Evolutionary conservation across 2,113 vertebrate genomes (phyloP), one percentile per base, ranked within the genome.

Genomic region (Corydoras maculifer): DNA sequence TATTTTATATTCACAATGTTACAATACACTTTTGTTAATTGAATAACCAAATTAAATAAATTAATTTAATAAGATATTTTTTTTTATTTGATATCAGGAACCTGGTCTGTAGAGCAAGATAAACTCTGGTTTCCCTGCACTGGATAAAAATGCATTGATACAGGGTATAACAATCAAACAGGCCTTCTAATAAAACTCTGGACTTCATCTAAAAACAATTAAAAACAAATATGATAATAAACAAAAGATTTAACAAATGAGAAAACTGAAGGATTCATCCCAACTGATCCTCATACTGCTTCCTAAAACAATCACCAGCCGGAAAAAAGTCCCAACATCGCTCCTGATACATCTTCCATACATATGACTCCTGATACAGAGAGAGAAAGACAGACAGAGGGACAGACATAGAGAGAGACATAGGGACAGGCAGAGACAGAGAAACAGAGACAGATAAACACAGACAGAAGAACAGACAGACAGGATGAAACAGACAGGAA

Each of bases 291-390:
- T 91, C 89, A 66, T 89, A 91, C 66, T 91, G 89, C 78, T 91
- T 91, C 70, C 89, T 84, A 76, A 91, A 91, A 79, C 89, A 91
- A 78, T 91, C 89, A 60, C 89, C 88, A 72, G 88, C 88, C 10
- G 89, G 89, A 68, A 85, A 91, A 76, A 91, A 91, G 76, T 91
- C 89, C 89, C 89, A 91, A 64, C 84, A 87, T 49, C 89, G 82
- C 77, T 91, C 89, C 79, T 91, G 89, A 82, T 91, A 91, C 89
- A 91, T 90, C 80, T 91, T 91, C 89, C 89, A 91, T 60, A 91
- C 89, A 5, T 90, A 89, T 0, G 88, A 91, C 82, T 90, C 88
- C 88, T 91, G 62, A 75, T 74, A 79, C 50, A 65, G 3, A 25
- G 18, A 25, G 18, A 25, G 18, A n/a, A 68, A 58, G 14, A 67